phyloP scores from a whole-genome alignment of 2,113 vertebrate species.

The Helogale parvula region DNA sequence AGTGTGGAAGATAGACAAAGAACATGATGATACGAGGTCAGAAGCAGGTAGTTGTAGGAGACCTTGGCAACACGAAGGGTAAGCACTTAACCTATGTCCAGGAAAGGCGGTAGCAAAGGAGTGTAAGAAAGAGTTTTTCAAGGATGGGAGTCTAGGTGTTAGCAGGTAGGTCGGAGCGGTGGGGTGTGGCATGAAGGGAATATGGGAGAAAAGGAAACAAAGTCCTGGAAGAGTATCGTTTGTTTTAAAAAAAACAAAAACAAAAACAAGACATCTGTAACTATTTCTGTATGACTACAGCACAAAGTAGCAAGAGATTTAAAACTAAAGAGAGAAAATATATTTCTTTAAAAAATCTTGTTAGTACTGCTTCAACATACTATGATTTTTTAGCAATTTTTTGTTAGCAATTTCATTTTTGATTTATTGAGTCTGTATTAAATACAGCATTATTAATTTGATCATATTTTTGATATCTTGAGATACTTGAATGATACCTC shows the following conservation, averaged over 20 bases:
- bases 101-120: neutral
- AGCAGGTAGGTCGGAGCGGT: neutral
- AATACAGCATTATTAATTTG: constrained; percentile 2
- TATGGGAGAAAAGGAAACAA: neutral
- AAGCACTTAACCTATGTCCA: neutral
- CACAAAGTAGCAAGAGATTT: neutral
- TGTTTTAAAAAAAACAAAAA: neutral
- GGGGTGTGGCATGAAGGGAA: neutral
- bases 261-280: neutral
- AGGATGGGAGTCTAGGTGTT: neutral
- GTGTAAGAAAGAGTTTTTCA: neutral
- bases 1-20: neutral
- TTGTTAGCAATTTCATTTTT: neutral
- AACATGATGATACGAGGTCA: neutral
- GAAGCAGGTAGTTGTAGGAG: neutral
- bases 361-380: neutral
- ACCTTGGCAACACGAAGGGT: neutral
- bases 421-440: neutral
- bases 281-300: neutral
- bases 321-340: neutral
- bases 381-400: neutral
- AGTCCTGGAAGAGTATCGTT: neutral
- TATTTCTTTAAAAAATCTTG: neutral
- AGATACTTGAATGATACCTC: neutral
- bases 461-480: neutral